Evolutionary conservation across 2,888 invertebrate species (phyloP).

Genomic region (Pharmacophagus antenor): DNA sequence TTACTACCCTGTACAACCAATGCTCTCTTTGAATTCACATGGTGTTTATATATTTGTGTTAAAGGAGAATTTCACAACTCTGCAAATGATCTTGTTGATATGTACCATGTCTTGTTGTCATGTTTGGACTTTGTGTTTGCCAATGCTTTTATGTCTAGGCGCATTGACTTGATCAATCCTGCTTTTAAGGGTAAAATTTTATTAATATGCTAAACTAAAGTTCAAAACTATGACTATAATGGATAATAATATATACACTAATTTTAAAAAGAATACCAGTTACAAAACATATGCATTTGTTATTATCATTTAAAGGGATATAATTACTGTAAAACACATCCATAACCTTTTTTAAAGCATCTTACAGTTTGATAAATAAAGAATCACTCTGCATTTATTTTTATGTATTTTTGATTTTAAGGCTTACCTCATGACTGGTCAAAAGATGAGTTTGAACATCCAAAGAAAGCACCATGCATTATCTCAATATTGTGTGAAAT

Average conservation of each 20-base stretch:
- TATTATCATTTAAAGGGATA: too few relatives aligned
- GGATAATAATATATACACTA: too few relatives aligned
- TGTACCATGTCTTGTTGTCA: conserved; percentile 94
- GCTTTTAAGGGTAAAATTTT: conserved; percentile 85
- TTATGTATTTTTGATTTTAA: too few relatives aligned
- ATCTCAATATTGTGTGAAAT: conserved; percentile 90
- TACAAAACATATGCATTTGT: too few relatives aligned
- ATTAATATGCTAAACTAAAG: too few relatives aligned
- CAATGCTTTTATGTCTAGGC: conserved; percentile 89
- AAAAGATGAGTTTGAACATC: conserved; percentile 79
- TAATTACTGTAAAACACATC: too few relatives aligned
- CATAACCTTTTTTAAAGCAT: too few relatives aligned
- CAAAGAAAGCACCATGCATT: conserved; percentile 88
- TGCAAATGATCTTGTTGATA: conserved; percentile 95
- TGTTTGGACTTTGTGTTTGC: conserved; percentile 94
- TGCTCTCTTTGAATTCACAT: conserved; percentile 95
- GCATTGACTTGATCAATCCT: conserved; percentile 92
- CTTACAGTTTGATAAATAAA: too few relatives aligned
- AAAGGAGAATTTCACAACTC: conserved; percentile 92
- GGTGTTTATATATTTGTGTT: conserved; percentile 95
- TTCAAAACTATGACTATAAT: too few relatives aligned
- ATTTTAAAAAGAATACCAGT: too few relatives aligned
- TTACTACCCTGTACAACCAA: conserved; percentile 88
- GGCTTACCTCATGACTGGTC: conserved; percentile 87
- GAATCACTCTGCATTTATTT: too few relatives aligned